A percentile compares a stretch with the other conserved stretches of the same genome.
phyloP scores from a whole-genome alignment of 1,140 invertebrate species.

The Drosophila sechellia region DNA sequence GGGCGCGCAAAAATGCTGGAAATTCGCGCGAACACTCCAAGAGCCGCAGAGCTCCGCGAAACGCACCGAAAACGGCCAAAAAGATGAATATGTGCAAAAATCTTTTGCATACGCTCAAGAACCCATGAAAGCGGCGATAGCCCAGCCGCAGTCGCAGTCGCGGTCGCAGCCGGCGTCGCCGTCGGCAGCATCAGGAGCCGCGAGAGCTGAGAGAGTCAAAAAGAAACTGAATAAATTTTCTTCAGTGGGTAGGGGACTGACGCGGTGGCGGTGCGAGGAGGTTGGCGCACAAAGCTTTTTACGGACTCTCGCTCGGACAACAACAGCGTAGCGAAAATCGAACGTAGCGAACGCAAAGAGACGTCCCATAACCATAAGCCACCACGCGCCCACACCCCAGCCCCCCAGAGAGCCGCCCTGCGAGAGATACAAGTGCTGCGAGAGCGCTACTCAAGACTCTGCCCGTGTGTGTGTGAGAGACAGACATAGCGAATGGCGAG shows the following conservation, averaged over 20 bases:
- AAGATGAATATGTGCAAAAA: conserved; percentile 85
- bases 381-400: conserved; percentile 7
- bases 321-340: conserved; percentile 62
- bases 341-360: conserved; percentile 67
- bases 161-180: conserved; percentile 41
- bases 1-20: conserved; percentile 70
- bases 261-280: conserved; percentile 9
- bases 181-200: conserved; percentile 37
- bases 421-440: conserved; percentile 42
- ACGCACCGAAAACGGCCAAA: conserved; percentile 85
- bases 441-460: conserved; percentile 52
- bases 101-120: conserved; percentile 84
- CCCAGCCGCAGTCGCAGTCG: conserved; percentile 56
- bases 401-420: conserved; percentile 5
- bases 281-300: conserved; percentile 67
- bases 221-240: conserved; percentile 41
- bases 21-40: conserved; percentile 50
- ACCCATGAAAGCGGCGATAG: conserved; percentile 71
- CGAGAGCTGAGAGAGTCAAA: conserved; percentile 48
- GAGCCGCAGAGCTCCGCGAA: conserved; percentile 73
- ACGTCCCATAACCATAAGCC: conserved; percentile 9
- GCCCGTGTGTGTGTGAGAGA: conserved; percentile 32
- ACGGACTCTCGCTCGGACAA: conserved; percentile 69
- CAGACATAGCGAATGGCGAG: conserved; percentile 19
- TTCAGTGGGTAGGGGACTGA: neutral